Base-by-base conservation (phyloP, 2,797 vertebrate genomes). In the Columba guinea region DNA sequence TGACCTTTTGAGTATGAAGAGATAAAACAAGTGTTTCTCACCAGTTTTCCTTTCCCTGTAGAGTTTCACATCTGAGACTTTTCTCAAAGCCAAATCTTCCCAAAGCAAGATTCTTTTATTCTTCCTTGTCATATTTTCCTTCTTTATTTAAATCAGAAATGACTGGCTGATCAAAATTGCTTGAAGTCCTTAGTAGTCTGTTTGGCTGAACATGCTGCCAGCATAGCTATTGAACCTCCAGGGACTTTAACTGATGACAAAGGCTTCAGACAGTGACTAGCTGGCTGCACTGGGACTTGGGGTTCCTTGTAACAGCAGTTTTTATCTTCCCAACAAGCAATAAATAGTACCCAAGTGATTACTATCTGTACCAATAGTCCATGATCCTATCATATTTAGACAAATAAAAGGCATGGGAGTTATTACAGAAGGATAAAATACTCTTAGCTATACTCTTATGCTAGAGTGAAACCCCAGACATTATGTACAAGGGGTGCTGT, bases 121-220 rank as follows among this genome's bases (percentile, higher is more conserved):
- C 48, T 70, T 49, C 30, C 39, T 39, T 35, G 16, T 84, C 46
- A 35, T 81, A n/a, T 49, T 2, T 44, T 88, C 34, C 22, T 84
- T 83, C 62, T 74, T 63, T 74, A 67, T 74, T 95, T 68, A 79
- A 85, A 89, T 79, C 59, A 85, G 21, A 89, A 91, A 80, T 89
- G 5, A 74, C 32, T n/a, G 30, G 3, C 22, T 91, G 62, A 77
- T 67, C 64, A 85, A 82, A 96, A 87, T 49, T 89, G 5, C 68
- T 81, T 76, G 6, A 92, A 63, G 56, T 56, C 79, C 28, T 67
- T 32, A 27, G 53, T n/a, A 44, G 23, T 9, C 37, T 70, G 9
- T 64, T 56, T 53, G 46, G 23, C 58, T 86, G 53, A 91, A 51
- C 27, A 34, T 16, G 62, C 46, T 80, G 52, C 68, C 65, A 79